Evolutionary conservation across 2,888 invertebrate species (phyloP).

Genomic region (Lithosia quadra): DNA sequence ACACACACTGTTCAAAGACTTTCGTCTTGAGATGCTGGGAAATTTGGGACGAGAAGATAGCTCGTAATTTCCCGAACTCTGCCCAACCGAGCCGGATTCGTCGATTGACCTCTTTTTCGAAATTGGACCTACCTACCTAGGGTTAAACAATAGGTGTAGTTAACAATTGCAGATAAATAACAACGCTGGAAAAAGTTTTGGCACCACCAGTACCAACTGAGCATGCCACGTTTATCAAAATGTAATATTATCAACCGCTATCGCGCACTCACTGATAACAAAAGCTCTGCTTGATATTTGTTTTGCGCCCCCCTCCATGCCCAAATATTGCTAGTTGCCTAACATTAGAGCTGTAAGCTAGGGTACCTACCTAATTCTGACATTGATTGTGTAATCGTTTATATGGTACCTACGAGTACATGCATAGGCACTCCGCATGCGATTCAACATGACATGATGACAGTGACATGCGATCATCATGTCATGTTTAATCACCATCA

Average conservation of each 20-base stretch:
- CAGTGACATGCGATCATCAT: background rate
- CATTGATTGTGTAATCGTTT: background rate
- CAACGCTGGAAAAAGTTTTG: conserved; percentile 26
- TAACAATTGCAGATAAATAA: background rate
- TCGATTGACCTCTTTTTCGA: too few relatives aligned
- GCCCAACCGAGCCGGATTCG: too few relatives aligned
- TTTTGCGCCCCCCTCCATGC: conserved; percentile 22
- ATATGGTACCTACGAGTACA: too few relatives aligned
- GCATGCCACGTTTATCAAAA: conserved; percentile 51
- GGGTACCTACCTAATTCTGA: background rate
- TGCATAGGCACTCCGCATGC: background rate
- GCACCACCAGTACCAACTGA: conserved; percentile 44
- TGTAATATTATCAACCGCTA: conserved; percentile 55
- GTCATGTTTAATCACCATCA: too few relatives aligned
- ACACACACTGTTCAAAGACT: too few relatives aligned
- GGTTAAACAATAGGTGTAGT: background rate
- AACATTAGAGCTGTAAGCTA: background rate
- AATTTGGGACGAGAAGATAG: too few relatives aligned
- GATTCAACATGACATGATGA: background rate
- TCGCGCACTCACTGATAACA: conserved; percentile 60
- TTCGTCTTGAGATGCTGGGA: too few relatives aligned
- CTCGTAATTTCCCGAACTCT: too few relatives aligned
- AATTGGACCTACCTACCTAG: too few relatives aligned
- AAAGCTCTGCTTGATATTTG: conserved; percentile 55
- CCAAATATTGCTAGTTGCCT: conserved; percentile 11